Evolutionary conservation across 2,797 vertebrate species (phyloP), one percentile per base, ranked within the genome.

Genomic region (Trachops cirrhosus): DNA sequence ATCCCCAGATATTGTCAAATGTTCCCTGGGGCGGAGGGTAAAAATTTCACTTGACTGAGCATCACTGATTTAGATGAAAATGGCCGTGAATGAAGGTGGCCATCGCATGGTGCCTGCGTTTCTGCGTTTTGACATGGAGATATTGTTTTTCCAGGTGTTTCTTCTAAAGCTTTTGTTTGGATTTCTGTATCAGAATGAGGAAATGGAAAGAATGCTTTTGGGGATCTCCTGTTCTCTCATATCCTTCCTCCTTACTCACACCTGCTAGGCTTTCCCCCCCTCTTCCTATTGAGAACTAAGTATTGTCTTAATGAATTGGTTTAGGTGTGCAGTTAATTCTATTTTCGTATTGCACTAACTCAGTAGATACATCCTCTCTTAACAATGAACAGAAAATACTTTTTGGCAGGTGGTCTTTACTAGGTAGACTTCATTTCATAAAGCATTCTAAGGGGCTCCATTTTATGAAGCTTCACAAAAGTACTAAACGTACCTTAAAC

Each of bases 241-340:
- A 96, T 82, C 88, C 96, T 96, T 96, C 92, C 92, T 89, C 95
- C 74, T 93, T 78, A 78, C 37, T 94, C 87, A 93, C 77, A 94
- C 62, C 78, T 93, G 90, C 80, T 67, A 52, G 5, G 5, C 2
- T 26, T 54, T 24, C 16, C 32, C 24, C 22, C 19, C 37, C 64
- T 29, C 44, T 96, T 96, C 73, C 80, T 75, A 57, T 62, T 93
- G 41, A 92, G 48, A 86, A 92, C 73, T 86, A 83, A 95, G 54
- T 9, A 91, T 89, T 87, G 39, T 84, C 32, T 93, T 77, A 37
- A 12, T 77, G 41, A 93, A 92, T 59, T 93, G 52, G 86, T 85
- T 89, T 39, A 89, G 59, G 32, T 50, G 92, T 77, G 24, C 29
- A 29, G 46, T 94, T 96, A 67, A 44, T 48, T 90, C 19, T 95